These are phyloP conservation scores for Willowsia nigromaculata DNA, from an alignment of 2,888 invertebrate species.

Conservation along the genomic window DNA sequence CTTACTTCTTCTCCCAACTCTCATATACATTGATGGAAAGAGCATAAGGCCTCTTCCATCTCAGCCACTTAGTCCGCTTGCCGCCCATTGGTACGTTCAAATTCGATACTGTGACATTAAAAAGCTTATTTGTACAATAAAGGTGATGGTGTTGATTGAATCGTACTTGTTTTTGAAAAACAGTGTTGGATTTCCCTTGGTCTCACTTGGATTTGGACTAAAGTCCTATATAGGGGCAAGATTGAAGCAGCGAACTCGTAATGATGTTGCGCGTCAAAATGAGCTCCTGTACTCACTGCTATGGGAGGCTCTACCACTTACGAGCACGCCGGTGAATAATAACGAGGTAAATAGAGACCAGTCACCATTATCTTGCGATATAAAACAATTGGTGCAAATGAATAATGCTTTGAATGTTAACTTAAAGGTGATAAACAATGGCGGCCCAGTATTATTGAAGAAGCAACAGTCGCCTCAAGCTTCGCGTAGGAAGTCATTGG, in stretches of 20 bases:
- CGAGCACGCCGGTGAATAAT: constrained; percentile 77
- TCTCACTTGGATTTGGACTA: constrained; percentile 79
- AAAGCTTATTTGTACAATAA: no score
- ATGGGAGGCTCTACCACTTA: constrained; percentile 78
- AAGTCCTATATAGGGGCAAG: constrained; percentile 78
- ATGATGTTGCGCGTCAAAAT: constrained; percentile 78
- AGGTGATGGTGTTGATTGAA: no score
- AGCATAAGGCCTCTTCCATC: constrained; percentile 78
- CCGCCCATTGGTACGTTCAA: constrained; percentile 77
- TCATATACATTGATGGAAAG: constrained; percentile 78
- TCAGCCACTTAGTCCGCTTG: constrained; percentile 78
- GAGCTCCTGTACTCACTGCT: constrained; percentile 76
- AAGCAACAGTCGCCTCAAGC: constrained; percentile 76
- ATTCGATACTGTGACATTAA: no score
- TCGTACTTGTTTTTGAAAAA: no score
- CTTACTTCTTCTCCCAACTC: constrained; percentile 78
- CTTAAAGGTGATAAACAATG: constrained; percentile 75
- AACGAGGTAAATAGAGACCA: constrained; percentile 73
- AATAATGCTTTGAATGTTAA: background rate
- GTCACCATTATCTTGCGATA: no score
- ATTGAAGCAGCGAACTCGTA: constrained; percentile 78
- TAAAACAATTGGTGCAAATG: no score
- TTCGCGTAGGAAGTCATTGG: constrained; percentile 77
- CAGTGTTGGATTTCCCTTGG: constrained; percentile 79
- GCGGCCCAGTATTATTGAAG: constrained; percentile 78